Conservation (phyloP, 2,797 vertebrate species). For the Melanotaenia nigrans region DNA sequence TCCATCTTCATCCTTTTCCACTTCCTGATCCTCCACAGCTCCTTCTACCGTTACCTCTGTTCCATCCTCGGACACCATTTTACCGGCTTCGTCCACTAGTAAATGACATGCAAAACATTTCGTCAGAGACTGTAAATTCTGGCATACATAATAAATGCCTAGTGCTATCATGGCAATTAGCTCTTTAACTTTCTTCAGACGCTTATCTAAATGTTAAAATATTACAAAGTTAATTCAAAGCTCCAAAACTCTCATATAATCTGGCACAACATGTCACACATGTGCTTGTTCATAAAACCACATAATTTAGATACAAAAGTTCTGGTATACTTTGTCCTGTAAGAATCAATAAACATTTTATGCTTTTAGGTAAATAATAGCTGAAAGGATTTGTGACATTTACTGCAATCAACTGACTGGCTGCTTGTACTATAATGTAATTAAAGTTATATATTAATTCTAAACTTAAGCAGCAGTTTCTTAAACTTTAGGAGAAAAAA, state of each 20-base stretch:
- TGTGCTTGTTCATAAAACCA: neutral
- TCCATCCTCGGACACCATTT: slow-evolving; percentile 94
- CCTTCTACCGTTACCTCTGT: slow-evolving; percentile 92
- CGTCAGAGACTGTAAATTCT: neutral
- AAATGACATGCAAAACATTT: neutral
- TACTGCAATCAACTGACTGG: too few species aligned
- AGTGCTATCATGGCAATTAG: neutral
- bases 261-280: neutral
- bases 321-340: neutral
- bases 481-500: too few species aligned
- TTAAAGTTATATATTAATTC: too few species aligned
- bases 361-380: neutral
- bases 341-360: too few species aligned
- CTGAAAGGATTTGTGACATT: too few species aligned
- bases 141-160: neutral
- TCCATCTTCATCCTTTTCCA: slow-evolving; percentile 95
- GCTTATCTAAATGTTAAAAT: slow-evolving; percentile 11
- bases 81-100: slow-evolving; percentile 96
- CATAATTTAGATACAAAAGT: neutral
- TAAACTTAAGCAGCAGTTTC: too few species aligned
- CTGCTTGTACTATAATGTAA: too few species aligned
- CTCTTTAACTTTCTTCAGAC: neutral
- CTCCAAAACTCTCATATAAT: neutral
- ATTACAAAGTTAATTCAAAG: neutral
- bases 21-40: slow-evolving; percentile 87